These are phyloP conservation scores for Solea senegalensis DNA, from an alignment of 2,113 vertebrate species.

Conservation along the genomic window DNA sequence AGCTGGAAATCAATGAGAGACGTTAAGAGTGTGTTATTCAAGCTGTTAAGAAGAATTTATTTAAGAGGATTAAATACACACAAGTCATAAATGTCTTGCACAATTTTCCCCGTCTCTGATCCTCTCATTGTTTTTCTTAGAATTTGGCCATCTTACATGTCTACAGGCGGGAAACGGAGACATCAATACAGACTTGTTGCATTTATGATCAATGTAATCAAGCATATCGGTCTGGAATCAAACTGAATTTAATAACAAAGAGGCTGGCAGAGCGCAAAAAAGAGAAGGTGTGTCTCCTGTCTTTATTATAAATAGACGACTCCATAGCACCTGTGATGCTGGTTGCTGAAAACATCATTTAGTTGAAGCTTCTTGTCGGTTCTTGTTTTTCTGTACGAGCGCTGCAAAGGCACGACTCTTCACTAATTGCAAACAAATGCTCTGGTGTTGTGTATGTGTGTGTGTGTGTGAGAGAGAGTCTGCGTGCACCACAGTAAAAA, in stretches of 20 bases:
- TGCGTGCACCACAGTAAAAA: no score
- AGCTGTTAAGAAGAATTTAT: background rate
- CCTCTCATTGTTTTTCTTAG: background rate
- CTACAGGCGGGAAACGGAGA: constrained; percentile 1
- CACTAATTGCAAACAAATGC: no score
- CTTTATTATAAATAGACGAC: background rate
- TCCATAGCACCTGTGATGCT: no score
- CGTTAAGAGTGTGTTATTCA: background rate
- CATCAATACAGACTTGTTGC: background rate
- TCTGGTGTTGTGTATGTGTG: no score
- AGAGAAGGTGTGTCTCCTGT: constrained; percentile 15
- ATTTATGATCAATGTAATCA: constrained; percentile 5
- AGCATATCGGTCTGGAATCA: constrained; percentile 24
- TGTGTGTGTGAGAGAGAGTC: no score
- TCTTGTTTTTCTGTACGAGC: no score
- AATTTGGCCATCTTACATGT: background rate
- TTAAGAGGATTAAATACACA: constrained; percentile 1
- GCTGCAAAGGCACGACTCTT: no score
- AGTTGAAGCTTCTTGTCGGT: no score
- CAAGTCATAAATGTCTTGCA: background rate
- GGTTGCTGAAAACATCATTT: no score
- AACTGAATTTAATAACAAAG: background rate
- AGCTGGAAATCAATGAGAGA: constrained; percentile 1
- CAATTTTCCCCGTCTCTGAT: background rate
- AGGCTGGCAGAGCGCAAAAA: background rate